A percentile compares a stretch with the other conserved stretches of the same genome.
Conservation (phyloP, 2,113 vertebrate genomes). For the Pampusana beccarii region DNA sequence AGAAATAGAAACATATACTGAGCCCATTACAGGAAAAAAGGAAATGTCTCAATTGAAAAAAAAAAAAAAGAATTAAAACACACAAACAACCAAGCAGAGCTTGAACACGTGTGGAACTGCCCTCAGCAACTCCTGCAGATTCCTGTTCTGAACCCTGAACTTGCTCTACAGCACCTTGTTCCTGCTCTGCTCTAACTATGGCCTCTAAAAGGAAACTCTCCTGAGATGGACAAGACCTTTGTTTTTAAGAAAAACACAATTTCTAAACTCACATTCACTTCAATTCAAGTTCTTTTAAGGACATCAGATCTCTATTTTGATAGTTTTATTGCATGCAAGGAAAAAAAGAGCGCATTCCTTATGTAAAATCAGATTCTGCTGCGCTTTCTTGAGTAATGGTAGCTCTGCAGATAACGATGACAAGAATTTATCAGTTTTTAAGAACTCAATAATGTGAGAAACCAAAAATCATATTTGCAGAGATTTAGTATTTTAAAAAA, state of each 20-base stretch:
- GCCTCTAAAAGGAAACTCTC: background rate
- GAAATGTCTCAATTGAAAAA: background rate
- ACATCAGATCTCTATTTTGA: background rate
- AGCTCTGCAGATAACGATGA: background rate
- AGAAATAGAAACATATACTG: background rate
- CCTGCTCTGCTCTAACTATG: background rate
- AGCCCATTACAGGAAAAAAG: background rate
- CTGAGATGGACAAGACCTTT: background rate
- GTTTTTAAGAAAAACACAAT: background rate
- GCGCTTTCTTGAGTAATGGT: background rate
- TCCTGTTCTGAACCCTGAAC: background rate
- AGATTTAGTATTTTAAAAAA: background rate
- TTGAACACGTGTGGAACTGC: background rate
- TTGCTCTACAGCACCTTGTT: background rate
- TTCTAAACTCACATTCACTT: background rate
- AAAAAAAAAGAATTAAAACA: background rate
- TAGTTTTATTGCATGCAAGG: background rate
- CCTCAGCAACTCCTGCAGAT: background rate
- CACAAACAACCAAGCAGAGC: background rate
- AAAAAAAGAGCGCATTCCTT: background rate
- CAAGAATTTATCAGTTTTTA: background rate
- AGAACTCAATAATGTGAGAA: background rate
- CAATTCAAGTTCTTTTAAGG: background rate
- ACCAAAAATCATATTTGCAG: background rate
- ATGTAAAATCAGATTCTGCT: background rate